Percentiles rank a stretch among this genome's conserved stretches.
Evolutionary conservation across 35 echinoderm and acorn worm species (phyloP).

Genomic region (Strongylocentrotus purpuratus): DNA sequence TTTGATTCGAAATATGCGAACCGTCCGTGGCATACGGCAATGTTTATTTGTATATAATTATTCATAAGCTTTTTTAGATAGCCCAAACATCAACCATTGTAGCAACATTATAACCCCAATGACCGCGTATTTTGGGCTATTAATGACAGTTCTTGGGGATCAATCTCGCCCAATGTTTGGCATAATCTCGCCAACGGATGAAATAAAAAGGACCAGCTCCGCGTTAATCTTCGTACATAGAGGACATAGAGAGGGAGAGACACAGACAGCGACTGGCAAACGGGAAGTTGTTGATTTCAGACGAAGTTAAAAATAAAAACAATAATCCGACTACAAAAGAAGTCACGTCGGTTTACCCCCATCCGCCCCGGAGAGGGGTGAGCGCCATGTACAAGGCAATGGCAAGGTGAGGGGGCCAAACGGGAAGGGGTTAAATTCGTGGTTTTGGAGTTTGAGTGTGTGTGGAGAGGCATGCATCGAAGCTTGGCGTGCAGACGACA

Average conservation of each 20-base stretch:
- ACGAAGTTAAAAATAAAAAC: slow-evolving; percentile 17
- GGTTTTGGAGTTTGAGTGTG: not conserved
- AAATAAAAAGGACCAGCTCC: not conserved
- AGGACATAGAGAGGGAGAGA: not conserved
- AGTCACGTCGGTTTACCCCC: not conserved
- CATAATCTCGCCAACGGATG: not conserved
- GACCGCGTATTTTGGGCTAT: not conserved
- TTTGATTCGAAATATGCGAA: not conserved
- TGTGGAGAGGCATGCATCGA: not conserved
- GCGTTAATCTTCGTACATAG: not conserved
- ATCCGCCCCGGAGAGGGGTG: not conserved
- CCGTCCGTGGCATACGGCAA: not conserved
- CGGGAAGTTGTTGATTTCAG: slow-evolving; percentile 40
- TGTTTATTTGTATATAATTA: not conserved
- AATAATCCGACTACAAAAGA: not conserved
- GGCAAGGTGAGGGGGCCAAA: not conserved
- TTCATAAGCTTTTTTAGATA: too few relatives aligned
- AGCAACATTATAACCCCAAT: too few relatives aligned
- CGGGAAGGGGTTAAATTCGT: not conserved
- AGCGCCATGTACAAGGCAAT: not conserved
- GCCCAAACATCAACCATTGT: too few relatives aligned
- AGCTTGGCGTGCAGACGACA: not conserved
- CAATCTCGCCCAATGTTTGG: not conserved
- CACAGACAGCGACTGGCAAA: not conserved
- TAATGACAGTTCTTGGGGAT: not conserved